Evolutionary conservation across 2,888 invertebrate genomes (phyloP), one percentile per base, ranked within the genome.

Genomic region (Scaptomyza parva): DNA sequence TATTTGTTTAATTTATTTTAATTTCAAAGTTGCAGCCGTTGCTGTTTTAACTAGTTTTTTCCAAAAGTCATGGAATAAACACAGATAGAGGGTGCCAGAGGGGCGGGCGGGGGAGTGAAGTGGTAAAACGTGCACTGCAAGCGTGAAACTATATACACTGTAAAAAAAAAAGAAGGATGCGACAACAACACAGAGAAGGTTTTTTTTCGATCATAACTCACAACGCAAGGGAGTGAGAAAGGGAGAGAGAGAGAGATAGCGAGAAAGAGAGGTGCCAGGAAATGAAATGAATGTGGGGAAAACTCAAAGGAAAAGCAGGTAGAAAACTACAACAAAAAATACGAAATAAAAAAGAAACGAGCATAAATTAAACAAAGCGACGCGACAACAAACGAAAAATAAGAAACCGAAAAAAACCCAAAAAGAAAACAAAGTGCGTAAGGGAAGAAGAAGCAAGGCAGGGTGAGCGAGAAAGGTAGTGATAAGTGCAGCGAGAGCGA

Each of bases 1-100:
- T 82, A 88, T 82, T 82, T 82, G 88, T 88, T 82, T 82, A 82
- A 88, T 82, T 82, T 82, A 88, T 82, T 82, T 82, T 82, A 88
- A 82, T 88, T 82, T 82, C 63, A 59, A 86, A 88, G 67, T 86
- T 80, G 78, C 80, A 70, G 84, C 84, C 66, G 80, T 70, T 68
- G 83, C 64, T 57, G 59, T 65, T 80, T 65, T 58, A 33, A n/a
- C 30, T 41, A 52, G 30, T 51, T 64, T 64, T 53, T 47, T 35
- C 35, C 14, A 37, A 35, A 35, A 35, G 14, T 33, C 30, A 33
- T 12, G n/a, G 28, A n/a, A n/a, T n/a, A n/a, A 28, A 1, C 51
- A 66, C 8, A 14, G 7, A 44, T 7, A n/a, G 9, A 18, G 22
- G 20, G 41, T 14, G 9, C n/a, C n/a, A n/a, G n/a, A n/a, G n/a